Evolutionary conservation across 1,140 invertebrate species (phyloP), one percentile per base, ranked within the genome.

Genomic region (Thaumetopoea pityocampa): DNA sequence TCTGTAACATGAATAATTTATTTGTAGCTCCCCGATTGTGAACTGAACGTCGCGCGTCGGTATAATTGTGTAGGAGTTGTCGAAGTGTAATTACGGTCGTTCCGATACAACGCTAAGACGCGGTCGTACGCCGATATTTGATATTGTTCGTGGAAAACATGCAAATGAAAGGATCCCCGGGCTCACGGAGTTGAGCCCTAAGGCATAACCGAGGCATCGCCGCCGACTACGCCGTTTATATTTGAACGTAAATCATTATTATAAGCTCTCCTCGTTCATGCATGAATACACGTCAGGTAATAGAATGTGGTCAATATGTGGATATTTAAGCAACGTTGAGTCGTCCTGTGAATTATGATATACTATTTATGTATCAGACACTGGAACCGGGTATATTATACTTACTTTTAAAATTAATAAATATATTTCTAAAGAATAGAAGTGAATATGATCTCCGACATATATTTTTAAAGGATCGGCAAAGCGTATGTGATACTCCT

Each of bases 1-100:
- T 66, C 54, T 59, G 47, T 51, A 16, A 58, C 54, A 73, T 71
- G 69, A 77, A 73, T 77, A 66, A 67, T 71, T 63, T 61, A 74
- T 62, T 45, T 51, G 38, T 34, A 29, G 50, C 34, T 30, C 42
- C 34, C 59, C 55, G 56, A 43, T 67, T 53, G 48, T 20, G n/a
- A 20, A 6, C 5, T 20, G 46, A n/a, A n/a, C n/a, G n/a, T n/a
- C n/a, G n/a, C n/a, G n/a, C n/a, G n/a, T 26, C 20, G 11, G 34
- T 51, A 43, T 58, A 62, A 61, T 64, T 61, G 51, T 58, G 44
- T 58, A 51, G 54, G 46, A 67, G 51, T 47, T 54, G 57, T 67
- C 67, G 51, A 67, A 69, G 57, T 55, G 49, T 69, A 71, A 71
- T 71, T 71, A 66, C 41, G 55, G 49, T 52, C 41, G 44, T 20